A percentile compares a stretch with the other conserved stretches of the same genome.
Conservation (phyloP, 2,888 invertebrate species). For the Mycogona germanica region DNA sequence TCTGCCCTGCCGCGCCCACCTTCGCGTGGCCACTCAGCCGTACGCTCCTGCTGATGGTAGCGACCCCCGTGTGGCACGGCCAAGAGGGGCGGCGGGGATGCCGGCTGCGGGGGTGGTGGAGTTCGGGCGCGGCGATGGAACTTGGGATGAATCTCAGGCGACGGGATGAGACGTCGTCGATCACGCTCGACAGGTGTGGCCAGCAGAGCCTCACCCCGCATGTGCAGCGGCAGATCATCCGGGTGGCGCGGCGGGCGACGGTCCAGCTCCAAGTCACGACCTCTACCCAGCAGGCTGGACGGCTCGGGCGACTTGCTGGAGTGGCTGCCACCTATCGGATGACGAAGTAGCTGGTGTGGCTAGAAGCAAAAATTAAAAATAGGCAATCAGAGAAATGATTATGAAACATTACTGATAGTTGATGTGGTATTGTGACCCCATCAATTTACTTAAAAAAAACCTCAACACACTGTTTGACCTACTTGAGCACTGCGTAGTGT, state of each 20-base stretch:
- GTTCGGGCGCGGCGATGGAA: neutral
- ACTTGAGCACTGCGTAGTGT: too few species aligned
- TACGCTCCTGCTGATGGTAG: neutral
- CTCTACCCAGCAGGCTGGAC: neutral
- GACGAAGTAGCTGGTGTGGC: neutral
- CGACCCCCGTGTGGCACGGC: neutral
- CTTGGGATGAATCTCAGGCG: neutral
- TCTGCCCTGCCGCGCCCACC: neutral
- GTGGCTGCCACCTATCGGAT: neutral
- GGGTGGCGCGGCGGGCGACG: neutral
- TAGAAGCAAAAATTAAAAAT: too few species aligned
- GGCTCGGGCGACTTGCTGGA: constrained; percentile 6
- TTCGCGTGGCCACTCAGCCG: constrained; percentile 6
- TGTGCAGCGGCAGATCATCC: neutral
- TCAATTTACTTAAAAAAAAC: too few species aligned
- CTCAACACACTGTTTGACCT: too few species aligned
- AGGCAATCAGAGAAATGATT: too few species aligned
- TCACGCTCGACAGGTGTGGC: too few species aligned
- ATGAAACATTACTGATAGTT: too few species aligned
- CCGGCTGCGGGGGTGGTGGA: neutral
- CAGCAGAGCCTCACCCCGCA: too few species aligned
- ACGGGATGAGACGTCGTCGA: too few species aligned
- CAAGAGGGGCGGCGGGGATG: constrained; percentile 2
- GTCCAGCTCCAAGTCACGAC: neutral
- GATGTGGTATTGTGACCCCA: too few species aligned